These are phyloP conservation scores for Channa maculata DNA, from an alignment of 2,113 vertebrate genomes.

Conservation along the genomic window DNA sequence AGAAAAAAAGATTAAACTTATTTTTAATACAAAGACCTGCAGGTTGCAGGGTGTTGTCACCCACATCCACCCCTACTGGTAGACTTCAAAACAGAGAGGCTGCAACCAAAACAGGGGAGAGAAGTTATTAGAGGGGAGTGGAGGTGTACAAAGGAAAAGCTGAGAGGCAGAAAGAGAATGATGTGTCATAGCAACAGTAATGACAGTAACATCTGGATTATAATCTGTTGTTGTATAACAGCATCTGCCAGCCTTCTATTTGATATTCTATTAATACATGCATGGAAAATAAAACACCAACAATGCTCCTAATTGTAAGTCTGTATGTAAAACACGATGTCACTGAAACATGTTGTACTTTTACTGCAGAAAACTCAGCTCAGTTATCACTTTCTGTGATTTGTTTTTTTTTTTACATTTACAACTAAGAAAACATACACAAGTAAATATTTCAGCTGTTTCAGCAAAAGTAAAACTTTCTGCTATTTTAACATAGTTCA, in stretches of 20 bases:
- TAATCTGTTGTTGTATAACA: conserved; percentile 22
- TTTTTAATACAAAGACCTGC: conserved; percentile 60
- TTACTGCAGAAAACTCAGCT: too few relatives aligned
- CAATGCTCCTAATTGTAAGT: background rate
- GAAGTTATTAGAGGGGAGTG: conserved; percentile 28
- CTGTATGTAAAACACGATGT: too few relatives aligned
- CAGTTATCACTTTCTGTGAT: too few relatives aligned
- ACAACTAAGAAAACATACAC: too few relatives aligned
- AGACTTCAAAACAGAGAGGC: conserved; percentile 65
- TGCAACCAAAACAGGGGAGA: conserved; percentile 20
- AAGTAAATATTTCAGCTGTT: too few relatives aligned
- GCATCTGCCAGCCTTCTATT: conserved; percentile 1
- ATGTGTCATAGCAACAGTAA: conserved; percentile 16
- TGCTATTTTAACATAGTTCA: too few relatives aligned
- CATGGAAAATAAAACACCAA: background rate
- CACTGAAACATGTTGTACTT: too few relatives aligned
- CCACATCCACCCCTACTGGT: conserved; percentile 65
- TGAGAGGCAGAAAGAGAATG: conserved; percentile 10
- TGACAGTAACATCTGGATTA: conserved; percentile 40
- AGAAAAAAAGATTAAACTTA: conserved; percentile 27
- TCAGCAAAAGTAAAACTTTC: too few relatives aligned
- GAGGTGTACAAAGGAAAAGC: conserved; percentile 51
- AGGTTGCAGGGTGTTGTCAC: conserved; percentile 45
- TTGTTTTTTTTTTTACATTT: too few relatives aligned
- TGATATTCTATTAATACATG: conserved; percentile 11